Evolutionary conservation across 2,888 invertebrate species (phyloP).

Genomic region (Dione juno): DNA sequence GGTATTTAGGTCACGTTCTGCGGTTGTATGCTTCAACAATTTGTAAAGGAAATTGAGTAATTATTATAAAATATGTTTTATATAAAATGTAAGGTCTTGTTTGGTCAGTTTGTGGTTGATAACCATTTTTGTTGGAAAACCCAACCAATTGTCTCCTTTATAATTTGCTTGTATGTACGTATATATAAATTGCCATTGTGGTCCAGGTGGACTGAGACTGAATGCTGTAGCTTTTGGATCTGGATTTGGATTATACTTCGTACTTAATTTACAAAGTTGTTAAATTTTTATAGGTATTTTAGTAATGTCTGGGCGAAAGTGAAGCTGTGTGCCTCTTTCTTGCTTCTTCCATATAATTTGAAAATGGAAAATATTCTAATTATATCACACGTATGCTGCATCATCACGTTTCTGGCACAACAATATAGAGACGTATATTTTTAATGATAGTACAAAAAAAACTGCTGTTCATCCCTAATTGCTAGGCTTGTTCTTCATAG

Average conservation of each 20-base stretch:
- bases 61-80: background rate
- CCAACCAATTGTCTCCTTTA: background rate
- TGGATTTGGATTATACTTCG: background rate
- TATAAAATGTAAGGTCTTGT: background rate
- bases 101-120: background rate
- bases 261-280: background rate
- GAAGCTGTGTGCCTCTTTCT: too few species aligned
- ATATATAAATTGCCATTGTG: background rate
- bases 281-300: too few species aligned
- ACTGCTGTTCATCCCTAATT: slow-evolving; percentile 28
- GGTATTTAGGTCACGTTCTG: slow-evolving; percentile 15
- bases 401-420: background rate
- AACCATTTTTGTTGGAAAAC: background rate
- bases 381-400: background rate
- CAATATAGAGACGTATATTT: background rate
- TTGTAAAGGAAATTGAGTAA: background rate
- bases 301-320: too few species aligned
- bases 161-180: background rate
- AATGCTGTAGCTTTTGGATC: background rate
- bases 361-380: background rate
- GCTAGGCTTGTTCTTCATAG: slow-evolving; percentile 20
- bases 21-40: background rate
- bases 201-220: background rate
- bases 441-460: background rate
- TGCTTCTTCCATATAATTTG: background rate